These are phyloP conservation scores for Dicyrtoma fusca DNA, from an alignment of 2,888 invertebrate genomes.

Conservation along the genomic window DNA sequence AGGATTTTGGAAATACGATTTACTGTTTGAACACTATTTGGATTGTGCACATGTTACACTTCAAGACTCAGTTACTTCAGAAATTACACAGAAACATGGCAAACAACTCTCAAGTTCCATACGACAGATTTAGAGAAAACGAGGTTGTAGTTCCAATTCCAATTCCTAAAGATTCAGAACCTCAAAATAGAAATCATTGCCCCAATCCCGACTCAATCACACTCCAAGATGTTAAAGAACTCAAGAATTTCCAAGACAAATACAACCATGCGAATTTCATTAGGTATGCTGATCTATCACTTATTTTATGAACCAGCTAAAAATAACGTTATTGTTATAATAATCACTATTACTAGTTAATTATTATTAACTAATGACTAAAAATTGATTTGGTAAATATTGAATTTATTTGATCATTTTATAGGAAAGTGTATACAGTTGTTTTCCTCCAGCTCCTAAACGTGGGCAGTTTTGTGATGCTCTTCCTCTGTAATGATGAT, in stretches of 20 bases:
- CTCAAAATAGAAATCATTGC: background rate
- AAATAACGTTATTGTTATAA: no score
- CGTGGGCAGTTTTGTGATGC: constrained; percentile 20
- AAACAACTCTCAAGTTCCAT: background rate
- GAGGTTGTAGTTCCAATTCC: constrained; percentile 5
- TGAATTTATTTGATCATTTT: no score
- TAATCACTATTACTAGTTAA: no score
- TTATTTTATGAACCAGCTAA: no score
- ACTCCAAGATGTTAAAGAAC: constrained; percentile 6
- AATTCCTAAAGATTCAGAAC: background rate
- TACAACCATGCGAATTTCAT: constrained; percentile 29
- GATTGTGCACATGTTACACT: no score
- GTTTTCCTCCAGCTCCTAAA: constrained; percentile 25
- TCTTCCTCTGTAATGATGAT: constrained; percentile 17
- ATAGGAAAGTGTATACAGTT: constrained; percentile 22
- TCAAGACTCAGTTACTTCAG: background rate
- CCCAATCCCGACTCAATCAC: constrained; percentile 20
- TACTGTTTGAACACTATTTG: background rate
- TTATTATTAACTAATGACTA: no score
- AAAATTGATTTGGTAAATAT: no score
- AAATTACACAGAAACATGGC: constrained; percentile 1
- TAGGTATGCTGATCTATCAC: background rate
- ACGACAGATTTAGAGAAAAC: constrained; percentile 1
- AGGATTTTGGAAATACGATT: background rate
- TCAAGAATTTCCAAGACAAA: constrained; percentile 19